Evolutionary conservation across 2,888 invertebrate genomes (phyloP), one percentile per base, ranked within the genome.

Genomic region (Eupithecia pulchellata): DNA sequence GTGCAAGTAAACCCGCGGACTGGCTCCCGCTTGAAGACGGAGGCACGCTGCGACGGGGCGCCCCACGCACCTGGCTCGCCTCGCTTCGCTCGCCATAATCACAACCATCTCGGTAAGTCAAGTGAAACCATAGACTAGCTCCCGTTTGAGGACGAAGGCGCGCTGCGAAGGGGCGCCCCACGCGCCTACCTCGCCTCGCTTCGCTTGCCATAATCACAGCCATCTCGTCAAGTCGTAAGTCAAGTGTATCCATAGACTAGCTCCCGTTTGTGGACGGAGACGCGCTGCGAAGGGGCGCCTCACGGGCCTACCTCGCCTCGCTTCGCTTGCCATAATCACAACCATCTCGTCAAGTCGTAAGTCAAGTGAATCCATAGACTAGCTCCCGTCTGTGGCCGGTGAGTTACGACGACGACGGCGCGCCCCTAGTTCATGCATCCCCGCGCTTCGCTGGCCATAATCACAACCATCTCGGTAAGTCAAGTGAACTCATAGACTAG

Each of bases 21-120:
- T 1, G 96, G 96, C 20, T 96, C 95, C 29, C 91, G 96, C 66
- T 88, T 96, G 74, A 96, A 96, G 81, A 89, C 95, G 70, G 95
- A 95, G 66, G 90, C 95, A 65, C 87, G 89, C 57, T 91, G 93
- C 85, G 92, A 91, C 29, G 90, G 92, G 14, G 85, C 80, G 13
- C 84, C 90, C 1, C 80, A 87, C 90, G 97, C 80, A 4, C 89
- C 89, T 88, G 97, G 80, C 87, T 97, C 79, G 91, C 96, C 77
- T 95, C 97, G 93, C 68, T 93, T 92, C 81, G 96, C 97, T 81
- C 94, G 96, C 62, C 95, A 96, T 79, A 97, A 98, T 84, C 95
- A 96, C 84, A 97, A 97, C 75, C 97, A 97, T 82, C 90, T 89
- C 20, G 86, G 93, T 93, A 77, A 88, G 89, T 68, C 11, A 25